Evolutionary conservation across 2,113 vertebrate species (phyloP), one percentile per base, ranked within the genome.

Genomic region (Hucho hucho): DNA sequence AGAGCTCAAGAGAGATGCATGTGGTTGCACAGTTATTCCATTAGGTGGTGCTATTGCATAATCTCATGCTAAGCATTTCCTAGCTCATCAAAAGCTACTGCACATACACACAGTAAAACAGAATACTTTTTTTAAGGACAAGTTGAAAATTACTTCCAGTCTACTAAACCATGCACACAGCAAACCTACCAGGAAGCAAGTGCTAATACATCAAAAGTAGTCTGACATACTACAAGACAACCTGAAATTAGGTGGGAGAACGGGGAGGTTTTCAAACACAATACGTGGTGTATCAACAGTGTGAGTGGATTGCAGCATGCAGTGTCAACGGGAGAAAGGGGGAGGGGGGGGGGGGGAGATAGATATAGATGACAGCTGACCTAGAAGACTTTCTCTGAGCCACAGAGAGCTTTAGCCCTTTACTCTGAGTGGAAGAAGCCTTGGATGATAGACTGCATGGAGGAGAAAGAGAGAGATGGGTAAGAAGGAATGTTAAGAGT

Each of bases 31-130:
- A 20, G 47, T 12, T 64, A 56, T 25, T 72, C 64, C 74, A 82
- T 63, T 64, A 81, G 84, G 77, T 74, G 80, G 77, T 6, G 72
- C 22, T 69, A 28, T 64, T 73, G 72, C 13, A 63, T 29, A 26
- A 63, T 6, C 58, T 61, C 1, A 24, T 7, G 49, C 49, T 18
- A 9, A 22, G 58, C 7, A 43, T 9, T 14, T 26, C 16, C 64
- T 28, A 25, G 28, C 11, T 2, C 7, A 28, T 28, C 24, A 14
- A 64, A 64, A 77, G 2, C n/a, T 46, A 26, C 37, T 43, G 37
- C 37, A 43, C 32, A 6, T 32, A 32, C 59, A 7, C 4, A 53
- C 12, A 49, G 49, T 53, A 5, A 53, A n/a, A n/a, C 16, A 43
- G 32, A 37, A 59, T 3, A 61, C 58, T 2, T 43, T 3, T 2